phyloP scores from a whole-genome alignment of 2,797 vertebrate genomes.

The Zalophus californianus region DNA sequence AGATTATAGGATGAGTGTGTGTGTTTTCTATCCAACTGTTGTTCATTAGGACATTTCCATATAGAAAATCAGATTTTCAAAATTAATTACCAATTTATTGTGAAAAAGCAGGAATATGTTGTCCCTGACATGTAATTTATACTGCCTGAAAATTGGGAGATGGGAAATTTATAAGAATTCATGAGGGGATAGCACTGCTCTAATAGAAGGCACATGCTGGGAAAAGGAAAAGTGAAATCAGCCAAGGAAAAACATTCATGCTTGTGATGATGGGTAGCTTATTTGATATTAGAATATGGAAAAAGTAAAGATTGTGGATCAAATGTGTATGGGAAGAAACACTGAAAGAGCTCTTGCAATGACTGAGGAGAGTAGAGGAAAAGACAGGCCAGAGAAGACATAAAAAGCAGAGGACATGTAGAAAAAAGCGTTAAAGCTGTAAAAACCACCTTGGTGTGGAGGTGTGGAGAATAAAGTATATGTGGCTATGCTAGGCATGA shows the following conservation, averaged over 20 bases:
- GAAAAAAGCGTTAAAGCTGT: not conserved
- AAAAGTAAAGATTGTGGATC: not conserved
- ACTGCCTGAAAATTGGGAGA: not conserved
- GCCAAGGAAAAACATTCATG: not conserved
- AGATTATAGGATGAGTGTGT: not conserved
- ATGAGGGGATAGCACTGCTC: not conserved
- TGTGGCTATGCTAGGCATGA: not conserved
- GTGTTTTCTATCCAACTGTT: not conserved
- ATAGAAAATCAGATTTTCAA: constrained; percentile 33
- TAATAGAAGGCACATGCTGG: not conserved
- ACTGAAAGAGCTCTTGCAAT: not conserved
- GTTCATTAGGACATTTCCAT: not conserved
- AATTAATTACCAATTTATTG: not conserved
- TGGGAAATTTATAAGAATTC: not conserved
- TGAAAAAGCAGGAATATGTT: not conserved
- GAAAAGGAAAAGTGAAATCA: not conserved
- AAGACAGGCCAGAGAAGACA: not conserved
- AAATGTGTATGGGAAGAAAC: not conserved
- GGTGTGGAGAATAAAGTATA: not conserved
- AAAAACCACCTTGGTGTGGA: not conserved
- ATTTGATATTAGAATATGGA: not conserved
- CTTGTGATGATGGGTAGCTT: not conserved
- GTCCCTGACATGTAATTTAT: not conserved
- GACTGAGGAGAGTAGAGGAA: not conserved
- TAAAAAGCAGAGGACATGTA: not conserved